phyloP scores from a whole-genome alignment of 2,113 vertebrate genomes.

The Thermophis baileyi region DNA sequence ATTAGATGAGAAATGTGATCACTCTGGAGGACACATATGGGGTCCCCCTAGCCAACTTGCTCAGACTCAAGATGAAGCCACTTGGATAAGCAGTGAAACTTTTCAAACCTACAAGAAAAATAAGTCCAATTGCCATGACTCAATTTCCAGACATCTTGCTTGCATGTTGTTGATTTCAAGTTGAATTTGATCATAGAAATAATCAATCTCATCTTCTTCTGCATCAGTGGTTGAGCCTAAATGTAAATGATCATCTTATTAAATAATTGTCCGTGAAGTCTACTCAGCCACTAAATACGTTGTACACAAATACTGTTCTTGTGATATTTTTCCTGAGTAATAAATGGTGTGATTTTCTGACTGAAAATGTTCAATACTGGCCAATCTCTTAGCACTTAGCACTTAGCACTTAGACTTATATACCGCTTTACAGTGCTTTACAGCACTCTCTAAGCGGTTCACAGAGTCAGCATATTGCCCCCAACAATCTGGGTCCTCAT shows the following conservation, averaged over 20 bases:
- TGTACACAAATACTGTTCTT: not conserved
- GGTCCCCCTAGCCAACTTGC: not conserved
- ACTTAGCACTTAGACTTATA: too few species aligned
- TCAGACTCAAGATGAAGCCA: not conserved
- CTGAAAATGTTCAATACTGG: not conserved
- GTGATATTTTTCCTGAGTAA: not conserved
- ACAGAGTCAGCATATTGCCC: too few species aligned
- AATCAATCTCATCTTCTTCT: not conserved
- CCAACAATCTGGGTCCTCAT: too few species aligned
- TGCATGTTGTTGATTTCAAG: not conserved
- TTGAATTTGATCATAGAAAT: not conserved
- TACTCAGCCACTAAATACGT: not conserved
- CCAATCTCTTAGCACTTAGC: too few species aligned
- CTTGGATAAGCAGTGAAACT: not conserved
- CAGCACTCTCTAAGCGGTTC: too few species aligned
- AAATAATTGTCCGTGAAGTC: not conserved
- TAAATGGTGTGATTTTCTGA: not conserved
- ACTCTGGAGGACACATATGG: not conserved
- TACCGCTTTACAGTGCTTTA: too few species aligned
- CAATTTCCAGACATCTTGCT: not conserved
- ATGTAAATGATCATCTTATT: not conserved
- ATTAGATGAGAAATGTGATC: not conserved
- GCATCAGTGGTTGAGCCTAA: not conserved
- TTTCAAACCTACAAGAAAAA: not conserved
- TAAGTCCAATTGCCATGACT: not conserved